These are phyloP conservation scores for Phenganax stokvisi DNA, from an alignment of 92 coral and sea anemone genomes.

Conservation along the genomic window DNA sequence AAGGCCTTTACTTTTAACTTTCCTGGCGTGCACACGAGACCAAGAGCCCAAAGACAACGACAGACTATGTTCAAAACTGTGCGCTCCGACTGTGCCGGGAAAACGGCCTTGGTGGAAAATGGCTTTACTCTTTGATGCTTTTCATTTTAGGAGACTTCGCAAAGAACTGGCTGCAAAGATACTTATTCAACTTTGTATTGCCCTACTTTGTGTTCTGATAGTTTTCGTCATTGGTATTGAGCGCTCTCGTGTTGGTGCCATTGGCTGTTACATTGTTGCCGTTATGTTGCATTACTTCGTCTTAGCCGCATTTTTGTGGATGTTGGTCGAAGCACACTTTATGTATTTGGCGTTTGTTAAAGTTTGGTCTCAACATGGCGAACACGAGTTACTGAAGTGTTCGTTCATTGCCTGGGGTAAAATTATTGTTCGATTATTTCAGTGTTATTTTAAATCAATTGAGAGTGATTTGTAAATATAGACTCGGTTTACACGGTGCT, in stretches of 20 bases:
- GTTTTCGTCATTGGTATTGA: constrained; percentile 86
- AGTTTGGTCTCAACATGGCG: constrained; percentile 88
- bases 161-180: constrained; percentile 96
- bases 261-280: constrained; percentile 81
- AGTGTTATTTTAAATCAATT: neutral
- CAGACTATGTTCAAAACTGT: too few relatives aligned
- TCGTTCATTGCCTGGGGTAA: constrained; percentile 87
- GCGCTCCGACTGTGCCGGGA: too few relatives aligned
- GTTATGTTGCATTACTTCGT: constrained; percentile 80
- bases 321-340: constrained; percentile 89
- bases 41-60: too few relatives aligned
- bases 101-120: constrained; percentile 30
- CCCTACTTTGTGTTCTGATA: constrained; percentile 79
- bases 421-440: neutral
- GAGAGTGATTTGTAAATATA: too few relatives aligned
- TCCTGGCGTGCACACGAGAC: too few relatives aligned
- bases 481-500: too few relatives aligned
- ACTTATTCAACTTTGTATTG: constrained; percentile 80
- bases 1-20: too few relatives aligned
- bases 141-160: constrained; percentile 74
- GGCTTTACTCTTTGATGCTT: neutral
- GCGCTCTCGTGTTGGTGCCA: constrained; percentile 58
- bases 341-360: constrained; percentile 95
- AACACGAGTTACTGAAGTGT: constrained; percentile 80
- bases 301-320: constrained; percentile 88